Conservation (phyloP, 2,113 vertebrate species). For the Telmatochromis bifrenatus region DNA sequence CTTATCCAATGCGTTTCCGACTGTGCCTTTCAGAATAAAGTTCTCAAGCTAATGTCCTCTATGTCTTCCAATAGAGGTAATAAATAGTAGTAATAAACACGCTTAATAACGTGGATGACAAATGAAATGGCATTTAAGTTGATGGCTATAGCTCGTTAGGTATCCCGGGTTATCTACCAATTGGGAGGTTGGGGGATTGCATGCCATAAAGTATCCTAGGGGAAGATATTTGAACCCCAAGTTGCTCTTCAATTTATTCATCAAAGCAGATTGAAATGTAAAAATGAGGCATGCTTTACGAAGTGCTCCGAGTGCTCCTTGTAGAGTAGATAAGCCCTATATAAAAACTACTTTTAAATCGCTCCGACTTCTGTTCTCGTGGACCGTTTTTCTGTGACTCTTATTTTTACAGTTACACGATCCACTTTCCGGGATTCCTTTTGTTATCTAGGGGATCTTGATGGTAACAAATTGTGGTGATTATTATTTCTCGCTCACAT, state of each 20-base stretch:
- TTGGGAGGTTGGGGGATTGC: background rate
- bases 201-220: background rate
- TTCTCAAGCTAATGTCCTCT: background rate
- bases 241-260: background rate
- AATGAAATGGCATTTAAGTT: background rate
- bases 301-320: background rate
- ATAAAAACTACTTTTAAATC: background rate
- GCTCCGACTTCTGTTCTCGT: background rate
- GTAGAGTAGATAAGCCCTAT: background rate
- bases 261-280: background rate
- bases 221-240: background rate
- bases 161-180: background rate
- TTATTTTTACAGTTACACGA: slow-evolving; percentile 28
- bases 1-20: background rate
- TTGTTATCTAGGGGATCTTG: background rate
- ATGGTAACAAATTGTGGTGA: background rate
- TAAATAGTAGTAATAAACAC: background rate
- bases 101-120: background rate
- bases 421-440: background rate
- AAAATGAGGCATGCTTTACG: background rate
- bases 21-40: slow-evolving; percentile 29
- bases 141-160: background rate
- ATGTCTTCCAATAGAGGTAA: background rate
- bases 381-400: background rate
- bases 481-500: slow-evolving; percentile 33